A percentile compares a stretch with the other conserved stretches of the same genome.
Evolutionary conservation across 1,140 invertebrate species (phyloP).

Genomic region (Panagrolaimus sp.): DNA sequence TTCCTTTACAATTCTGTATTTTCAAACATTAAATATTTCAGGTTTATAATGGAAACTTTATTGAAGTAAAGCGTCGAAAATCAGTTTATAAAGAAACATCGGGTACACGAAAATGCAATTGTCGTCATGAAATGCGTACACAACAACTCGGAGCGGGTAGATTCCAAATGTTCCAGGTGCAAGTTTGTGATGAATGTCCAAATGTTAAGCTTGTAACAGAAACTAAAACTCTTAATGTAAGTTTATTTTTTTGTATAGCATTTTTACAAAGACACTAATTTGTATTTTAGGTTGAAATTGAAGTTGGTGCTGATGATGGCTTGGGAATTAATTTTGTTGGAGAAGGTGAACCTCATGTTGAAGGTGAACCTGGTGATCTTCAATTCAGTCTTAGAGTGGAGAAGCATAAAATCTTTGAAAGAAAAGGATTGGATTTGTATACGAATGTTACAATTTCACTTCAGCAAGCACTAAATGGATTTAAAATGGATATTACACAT

Average conservation of each 20-base stretch:
- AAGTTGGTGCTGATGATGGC: slow-evolving; percentile 90
- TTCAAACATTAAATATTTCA: no score
- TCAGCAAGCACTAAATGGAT: slow-evolving; percentile 83
- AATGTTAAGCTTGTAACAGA: slow-evolving; percentile 74
- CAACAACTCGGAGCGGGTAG: slow-evolving; percentile 84
- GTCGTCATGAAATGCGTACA: slow-evolving; percentile 95
- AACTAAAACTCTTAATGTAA: slow-evolving; percentile 52
- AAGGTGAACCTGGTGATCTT: slow-evolving; percentile 94
- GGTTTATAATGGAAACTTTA: slow-evolving; percentile 75
- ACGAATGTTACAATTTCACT: slow-evolving; percentile 94
- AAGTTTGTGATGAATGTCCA: slow-evolving; percentile 97
- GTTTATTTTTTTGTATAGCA: slow-evolving; percentile 17
- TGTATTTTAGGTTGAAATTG: slow-evolving; percentile 91
- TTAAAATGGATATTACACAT: slow-evolving; percentile 78
- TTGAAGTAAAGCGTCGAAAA: slow-evolving; percentile 87
- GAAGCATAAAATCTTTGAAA: slow-evolving; percentile 79
- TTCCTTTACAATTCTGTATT: background rate
- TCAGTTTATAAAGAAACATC: slow-evolving; percentile 84
- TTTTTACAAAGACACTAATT: no score
- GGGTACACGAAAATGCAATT: slow-evolving; percentile 96
- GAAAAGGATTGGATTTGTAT: slow-evolving; percentile 88
- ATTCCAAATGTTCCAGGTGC: slow-evolving; percentile 98
- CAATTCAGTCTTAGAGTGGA: slow-evolving; percentile 73
- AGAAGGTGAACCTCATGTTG: slow-evolving; percentile 89
- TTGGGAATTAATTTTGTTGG: slow-evolving; percentile 87